Percentiles rank a stretch among this genome's conserved stretches.
Conservation (phyloP, 2,797 vertebrate genomes). For the Diplodus sargus region DNA sequence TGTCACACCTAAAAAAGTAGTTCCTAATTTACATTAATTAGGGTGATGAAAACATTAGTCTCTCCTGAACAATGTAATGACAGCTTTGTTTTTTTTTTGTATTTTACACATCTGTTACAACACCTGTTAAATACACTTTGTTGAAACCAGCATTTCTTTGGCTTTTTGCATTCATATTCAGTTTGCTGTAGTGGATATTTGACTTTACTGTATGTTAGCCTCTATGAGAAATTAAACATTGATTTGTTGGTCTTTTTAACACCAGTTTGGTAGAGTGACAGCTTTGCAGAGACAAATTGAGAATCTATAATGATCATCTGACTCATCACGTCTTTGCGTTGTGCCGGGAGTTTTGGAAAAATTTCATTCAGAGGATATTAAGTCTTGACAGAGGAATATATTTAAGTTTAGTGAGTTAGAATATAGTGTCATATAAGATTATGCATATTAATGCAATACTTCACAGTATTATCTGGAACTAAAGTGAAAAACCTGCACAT, state of each 20-base stretch:
- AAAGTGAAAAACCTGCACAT: constrained; percentile 11
- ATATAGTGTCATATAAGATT: too few relatives aligned
- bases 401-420: background rate
- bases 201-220: background rate
- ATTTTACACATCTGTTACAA: background rate
- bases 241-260: background rate
- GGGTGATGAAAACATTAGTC: background rate
- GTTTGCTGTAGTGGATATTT: background rate
- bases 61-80: background rate
- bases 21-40: background rate
- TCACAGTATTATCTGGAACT: constrained; percentile 6
- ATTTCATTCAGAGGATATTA: background rate
- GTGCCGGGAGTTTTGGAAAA: background rate
- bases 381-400: background rate
- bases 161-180: background rate
- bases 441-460: background rate
- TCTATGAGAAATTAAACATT: background rate
- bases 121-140: background rate
- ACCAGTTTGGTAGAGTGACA: background rate
- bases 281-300: background rate
- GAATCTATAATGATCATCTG: too few relatives aligned
- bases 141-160: background rate
- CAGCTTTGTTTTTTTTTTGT: background rate
- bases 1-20: background rate
- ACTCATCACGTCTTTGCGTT: background rate